Conservation (phyloP, 2,888 invertebrate genomes). For the Bellardia pandia region DNA sequence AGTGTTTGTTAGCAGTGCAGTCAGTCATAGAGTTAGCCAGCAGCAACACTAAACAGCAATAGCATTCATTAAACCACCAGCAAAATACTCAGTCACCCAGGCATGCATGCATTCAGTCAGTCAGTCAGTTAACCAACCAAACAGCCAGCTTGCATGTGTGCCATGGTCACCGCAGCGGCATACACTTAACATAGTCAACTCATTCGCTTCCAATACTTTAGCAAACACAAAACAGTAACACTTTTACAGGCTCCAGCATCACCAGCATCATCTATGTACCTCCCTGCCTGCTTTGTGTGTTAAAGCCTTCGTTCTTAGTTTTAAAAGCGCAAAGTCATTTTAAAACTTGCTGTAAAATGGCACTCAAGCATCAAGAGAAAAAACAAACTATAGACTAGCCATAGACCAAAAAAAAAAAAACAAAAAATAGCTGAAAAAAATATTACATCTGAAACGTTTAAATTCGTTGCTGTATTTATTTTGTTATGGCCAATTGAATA, state of each 20-base stretch:
- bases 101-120: conserved; percentile 28
- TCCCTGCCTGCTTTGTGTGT: background rate
- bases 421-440: background rate
- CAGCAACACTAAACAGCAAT: conserved; percentile 21
- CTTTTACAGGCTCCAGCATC: conserved; percentile 31
- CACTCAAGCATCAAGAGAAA: conserved; percentile 36
- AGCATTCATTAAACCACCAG: conserved; percentile 22
- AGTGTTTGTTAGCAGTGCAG: conserved; percentile 36
- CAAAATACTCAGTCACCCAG: conserved; percentile 18
- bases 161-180: conserved; percentile 61
- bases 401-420: conserved; percentile 6
- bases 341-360: conserved; percentile 15
- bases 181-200: background rate
- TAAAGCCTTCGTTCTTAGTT: conserved; percentile 4
- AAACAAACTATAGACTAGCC: conserved; percentile 31
- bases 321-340: conserved; percentile 42
- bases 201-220: background rate
- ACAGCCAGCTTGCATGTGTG: conserved; percentile 59
- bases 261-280: background rate
- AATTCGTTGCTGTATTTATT: conserved; percentile 3
- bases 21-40: conserved; percentile 34
- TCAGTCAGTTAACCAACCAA: conserved; percentile 14
- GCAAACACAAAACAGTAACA: conserved; percentile 12
- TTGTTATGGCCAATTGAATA: conserved; percentile 40
- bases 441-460: conserved; percentile 12